Evolutionary conservation across 2,797 vertebrate species (phyloP).

Genomic region (Centroberyx gerrardi): DNA sequence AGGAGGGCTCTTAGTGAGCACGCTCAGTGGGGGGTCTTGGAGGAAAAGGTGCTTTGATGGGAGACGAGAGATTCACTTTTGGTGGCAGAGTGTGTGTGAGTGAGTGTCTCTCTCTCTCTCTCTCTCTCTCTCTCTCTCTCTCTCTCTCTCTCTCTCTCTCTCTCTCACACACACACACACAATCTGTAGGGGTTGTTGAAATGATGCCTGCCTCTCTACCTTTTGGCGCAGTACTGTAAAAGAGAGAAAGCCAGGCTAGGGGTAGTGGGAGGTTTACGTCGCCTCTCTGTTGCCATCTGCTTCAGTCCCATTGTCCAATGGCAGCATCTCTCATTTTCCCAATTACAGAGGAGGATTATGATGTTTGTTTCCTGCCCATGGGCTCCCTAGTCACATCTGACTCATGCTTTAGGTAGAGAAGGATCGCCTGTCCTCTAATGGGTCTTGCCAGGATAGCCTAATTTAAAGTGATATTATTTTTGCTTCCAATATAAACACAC

Average conservation of each 20-base stretch:
- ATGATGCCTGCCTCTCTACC: constrained; percentile 45
- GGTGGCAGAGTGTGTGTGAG: constrained; percentile 27
- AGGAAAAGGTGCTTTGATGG: constrained; percentile 69
- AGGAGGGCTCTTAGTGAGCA: constrained; percentile 72
- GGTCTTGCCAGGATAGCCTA: constrained; percentile 48
- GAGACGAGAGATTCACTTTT: constrained; percentile 60
- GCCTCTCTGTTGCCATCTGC: constrained; percentile 73
- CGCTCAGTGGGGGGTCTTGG: constrained; percentile 61
- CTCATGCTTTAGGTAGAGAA: constrained; percentile 62
- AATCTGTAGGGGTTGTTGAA: constrained; percentile 48
- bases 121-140: no score
- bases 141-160: no score
- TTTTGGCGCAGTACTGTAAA: constrained; percentile 47
- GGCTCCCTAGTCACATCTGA: constrained; percentile 67
- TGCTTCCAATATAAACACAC: constrained; percentile 30
- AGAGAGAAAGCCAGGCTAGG: constrained; percentile 29
- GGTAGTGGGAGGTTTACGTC: constrained; percentile 54
- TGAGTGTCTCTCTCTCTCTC: no score
- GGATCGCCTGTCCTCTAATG: constrained; percentile 62
- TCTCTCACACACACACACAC: neutral
- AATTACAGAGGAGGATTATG: constrained; percentile 77
- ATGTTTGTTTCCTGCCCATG: constrained; percentile 70
- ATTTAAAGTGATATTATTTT: constrained; percentile 48
- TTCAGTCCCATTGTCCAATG: constrained; percentile 66
- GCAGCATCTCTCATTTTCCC: constrained; percentile 75